These are phyloP conservation scores for Erinaceus europaeus DNA, from an alignment of 2,113 vertebrate species.

Conservation along the genomic window DNA sequence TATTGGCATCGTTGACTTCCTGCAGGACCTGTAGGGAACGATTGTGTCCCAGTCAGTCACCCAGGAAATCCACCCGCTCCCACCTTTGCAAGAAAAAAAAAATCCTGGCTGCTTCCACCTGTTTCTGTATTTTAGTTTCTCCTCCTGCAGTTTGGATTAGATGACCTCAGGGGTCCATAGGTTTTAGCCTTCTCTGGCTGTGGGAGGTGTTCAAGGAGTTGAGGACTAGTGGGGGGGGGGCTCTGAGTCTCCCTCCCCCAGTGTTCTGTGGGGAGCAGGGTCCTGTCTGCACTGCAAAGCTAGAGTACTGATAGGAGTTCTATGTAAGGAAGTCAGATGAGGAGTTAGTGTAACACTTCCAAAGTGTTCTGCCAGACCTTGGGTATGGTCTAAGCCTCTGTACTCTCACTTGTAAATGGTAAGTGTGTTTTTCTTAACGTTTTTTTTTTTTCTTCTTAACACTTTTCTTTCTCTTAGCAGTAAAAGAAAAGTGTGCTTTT, in stretches of 20 bases:
- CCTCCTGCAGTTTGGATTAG: neutral
- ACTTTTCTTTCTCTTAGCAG: too few relatives aligned
- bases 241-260: neutral
- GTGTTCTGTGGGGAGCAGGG: neutral
- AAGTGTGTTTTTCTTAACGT: neutral
- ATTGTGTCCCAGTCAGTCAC: too few relatives aligned
- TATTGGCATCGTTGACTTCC: constrained; percentile 21
- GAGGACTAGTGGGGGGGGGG: neutral
- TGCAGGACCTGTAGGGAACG: neutral
- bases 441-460: too few relatives aligned
- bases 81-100: too few relatives aligned
- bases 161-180: neutral
- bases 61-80: too few relatives aligned
- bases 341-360: neutral
- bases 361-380: neutral
- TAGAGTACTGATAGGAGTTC: too few relatives aligned
- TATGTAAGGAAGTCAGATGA: neutral
- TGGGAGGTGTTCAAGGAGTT: neutral
- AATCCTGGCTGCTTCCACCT: neutral
- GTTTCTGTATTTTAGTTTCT: constrained; percentile 1
- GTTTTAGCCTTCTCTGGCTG: neutral
- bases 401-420: neutral
- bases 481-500: too few relatives aligned
- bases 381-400: neutral
- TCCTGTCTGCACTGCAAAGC: neutral